phyloP scores from a whole-genome alignment of 2,888 invertebrate genomes.

The Epirrhoe alternata region DNA sequence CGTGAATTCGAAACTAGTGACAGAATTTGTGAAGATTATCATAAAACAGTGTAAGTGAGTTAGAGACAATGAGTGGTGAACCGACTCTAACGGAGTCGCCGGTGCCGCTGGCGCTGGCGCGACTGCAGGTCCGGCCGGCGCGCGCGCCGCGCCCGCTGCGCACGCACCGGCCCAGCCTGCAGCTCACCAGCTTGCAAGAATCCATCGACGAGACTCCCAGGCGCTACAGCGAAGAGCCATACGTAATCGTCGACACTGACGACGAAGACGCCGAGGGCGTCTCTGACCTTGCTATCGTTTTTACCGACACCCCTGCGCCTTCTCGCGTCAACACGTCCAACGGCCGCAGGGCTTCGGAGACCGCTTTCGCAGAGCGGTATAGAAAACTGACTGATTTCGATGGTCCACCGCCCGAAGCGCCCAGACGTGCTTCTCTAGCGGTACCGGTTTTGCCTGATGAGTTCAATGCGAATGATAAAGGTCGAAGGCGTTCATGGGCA shows the following conservation, averaged over 20 bases:
- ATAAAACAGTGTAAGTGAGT: constrained; percentile 56
- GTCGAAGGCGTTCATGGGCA: constrained; percentile 87
- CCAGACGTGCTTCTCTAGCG: constrained; percentile 78
- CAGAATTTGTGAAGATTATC: constrained; percentile 53
- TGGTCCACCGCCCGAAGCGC: constrained; percentile 70
- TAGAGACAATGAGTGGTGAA: constrained; percentile 73
- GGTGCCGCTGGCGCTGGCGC: constrained; percentile 78
- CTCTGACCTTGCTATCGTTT: constrained; percentile 58
- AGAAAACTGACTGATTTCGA: constrained; percentile 77
- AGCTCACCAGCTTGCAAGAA: constrained; percentile 78
- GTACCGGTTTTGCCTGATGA: constrained; percentile 69
- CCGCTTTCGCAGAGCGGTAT: constrained; percentile 77
- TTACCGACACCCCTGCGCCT: constrained; percentile 56
- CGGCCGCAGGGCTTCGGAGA: constrained; percentile 78
- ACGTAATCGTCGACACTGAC: constrained; percentile 66
- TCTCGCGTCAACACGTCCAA: constrained; percentile 62
- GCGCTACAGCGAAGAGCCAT: constrained; percentile 73
- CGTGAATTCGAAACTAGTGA: constrained; percentile 55
- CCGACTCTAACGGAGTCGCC: constrained; percentile 80
- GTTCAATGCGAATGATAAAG: constrained; percentile 76
- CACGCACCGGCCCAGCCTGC: constrained; percentile 74
- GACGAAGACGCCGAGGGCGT: constrained; percentile 78
- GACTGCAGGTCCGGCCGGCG: constrained; percentile 68
- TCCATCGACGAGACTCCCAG: constrained; percentile 74
- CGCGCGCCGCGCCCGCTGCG: constrained; percentile 67